Base-by-base conservation (phyloP, 2,797 vertebrate species). In the Channallabes apus region DNA sequence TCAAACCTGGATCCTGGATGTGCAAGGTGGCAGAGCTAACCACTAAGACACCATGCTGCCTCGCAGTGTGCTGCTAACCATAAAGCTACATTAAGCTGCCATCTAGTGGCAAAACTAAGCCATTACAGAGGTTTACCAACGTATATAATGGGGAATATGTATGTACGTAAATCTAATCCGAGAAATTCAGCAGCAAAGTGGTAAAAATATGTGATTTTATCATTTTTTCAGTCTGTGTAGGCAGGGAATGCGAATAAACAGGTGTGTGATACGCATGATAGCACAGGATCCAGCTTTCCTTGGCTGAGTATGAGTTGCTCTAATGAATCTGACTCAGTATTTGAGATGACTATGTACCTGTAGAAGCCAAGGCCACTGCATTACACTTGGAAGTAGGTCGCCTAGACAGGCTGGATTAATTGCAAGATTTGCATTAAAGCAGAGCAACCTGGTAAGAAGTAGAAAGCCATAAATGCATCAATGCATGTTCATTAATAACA, bases 81-180 rank as follows among this genome's bases (percentile, higher is more conserved):
- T n/a, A 11, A 67, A 17, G n/a, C 83, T 58, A 83, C 82, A 32
- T 84, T 84, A 56, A 86, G 69, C 22, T 65, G 88, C 88, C 93
- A 91, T 89, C 93, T 92, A 88, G 93, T 91, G 94, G 92, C n/a
- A 35, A 18, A 54, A 9, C 32, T 6, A 7, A 1, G 38, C 1
- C 77, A 76, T 24, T 38, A 59, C 29, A 58, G 35, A 64, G 7
- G 27, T 64, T 78, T 59, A 11, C 8, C 20, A 46, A 0, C 2
- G 46, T 11, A 46, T 46, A 46, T 46, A 46, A 46, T 12, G 46
- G 46, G 46, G 46, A 46, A 46, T 11, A 46, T 46, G 9, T 46
- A 46, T 46, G 46, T 2, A 46, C 9, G 9, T 11, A 72, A 51
- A 46, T 15, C 0, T 24, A 46, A n/a, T 72, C 2, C 12, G 1